Conservation (phyloP, 2,113 vertebrate genomes). For the Campylomormyrus tamandua region DNA sequence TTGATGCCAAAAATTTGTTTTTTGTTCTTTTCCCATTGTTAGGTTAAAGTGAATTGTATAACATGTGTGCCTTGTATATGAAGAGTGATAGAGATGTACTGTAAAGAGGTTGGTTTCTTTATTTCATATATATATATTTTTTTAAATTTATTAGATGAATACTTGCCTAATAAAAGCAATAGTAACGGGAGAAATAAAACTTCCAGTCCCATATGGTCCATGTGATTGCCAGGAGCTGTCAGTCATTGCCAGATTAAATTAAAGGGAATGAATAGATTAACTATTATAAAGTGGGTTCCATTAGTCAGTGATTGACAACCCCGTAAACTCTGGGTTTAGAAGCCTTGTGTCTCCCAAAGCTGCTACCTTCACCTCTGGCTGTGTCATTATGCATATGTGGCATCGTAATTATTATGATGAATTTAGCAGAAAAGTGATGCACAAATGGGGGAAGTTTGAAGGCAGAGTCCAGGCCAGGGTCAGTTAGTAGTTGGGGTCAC, state of each 20-base stretch:
- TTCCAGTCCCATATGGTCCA: not conserved
- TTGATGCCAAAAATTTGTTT: not conserved
- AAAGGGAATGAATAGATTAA: not conserved
- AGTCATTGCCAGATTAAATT: not conserved
- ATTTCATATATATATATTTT: not conserved
- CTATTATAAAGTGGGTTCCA: not conserved
- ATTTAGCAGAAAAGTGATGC: not conserved
- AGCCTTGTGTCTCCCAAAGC: not conserved
- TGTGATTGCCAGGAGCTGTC: not conserved
- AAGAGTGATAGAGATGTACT: not conserved
- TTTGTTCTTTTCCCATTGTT: not conserved
- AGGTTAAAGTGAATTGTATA: not conserved
- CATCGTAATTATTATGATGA: not conserved
- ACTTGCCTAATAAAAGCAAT: not conserved
- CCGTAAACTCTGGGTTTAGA: not conserved
- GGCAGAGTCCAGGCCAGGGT: not conserved
- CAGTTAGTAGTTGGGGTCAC: not conserved
- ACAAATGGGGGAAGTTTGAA: not conserved
- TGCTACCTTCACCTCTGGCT: not conserved
- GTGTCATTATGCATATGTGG: not conserved
- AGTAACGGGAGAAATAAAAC: not conserved
- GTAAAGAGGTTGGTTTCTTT: not conserved
- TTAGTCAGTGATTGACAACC: not conserved
- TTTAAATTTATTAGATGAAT: not conserved
- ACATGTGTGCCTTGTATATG: not conserved